Evolutionary conservation across 2,797 vertebrate genomes (phyloP).

Genomic region (Trachurus trachurus): DNA sequence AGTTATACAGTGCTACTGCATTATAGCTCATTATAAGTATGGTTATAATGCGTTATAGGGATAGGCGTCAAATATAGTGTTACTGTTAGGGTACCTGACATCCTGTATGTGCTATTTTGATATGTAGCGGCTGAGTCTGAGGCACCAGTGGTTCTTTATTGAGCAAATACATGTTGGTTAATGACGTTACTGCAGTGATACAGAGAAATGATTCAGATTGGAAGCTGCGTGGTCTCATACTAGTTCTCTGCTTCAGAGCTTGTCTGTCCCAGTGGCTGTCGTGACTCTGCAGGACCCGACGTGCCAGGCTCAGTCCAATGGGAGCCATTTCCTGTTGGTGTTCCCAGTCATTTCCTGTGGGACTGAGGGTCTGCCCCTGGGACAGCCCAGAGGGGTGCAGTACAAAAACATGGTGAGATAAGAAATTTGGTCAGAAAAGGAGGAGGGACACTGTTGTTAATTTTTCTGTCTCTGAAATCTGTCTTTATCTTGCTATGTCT

Average conservation of each 20-base stretch:
- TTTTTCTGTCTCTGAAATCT: neutral
- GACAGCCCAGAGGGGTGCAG: slow-evolving; percentile 68
- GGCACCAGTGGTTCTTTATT: neutral
- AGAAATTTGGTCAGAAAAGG: neutral
- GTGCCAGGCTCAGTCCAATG: slow-evolving; percentile 82
- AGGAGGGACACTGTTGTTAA: neutral
- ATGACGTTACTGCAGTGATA: neutral
- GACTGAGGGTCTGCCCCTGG: slow-evolving; percentile 76
- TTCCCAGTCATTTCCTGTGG: slow-evolving; percentile 86
- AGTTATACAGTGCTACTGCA: too few relatives aligned
- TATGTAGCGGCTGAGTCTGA: neutral
- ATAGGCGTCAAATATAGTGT: too few relatives aligned
- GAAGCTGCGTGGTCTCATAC: neutral
- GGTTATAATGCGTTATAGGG: too few relatives aligned
- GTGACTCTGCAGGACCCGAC: slow-evolving; percentile 81
- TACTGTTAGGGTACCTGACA: neutral
- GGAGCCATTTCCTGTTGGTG: slow-evolving; percentile 86
- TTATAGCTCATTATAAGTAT: too few relatives aligned
- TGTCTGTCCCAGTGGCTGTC: slow-evolving; percentile 61
- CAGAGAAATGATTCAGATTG: neutral
- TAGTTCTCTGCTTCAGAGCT: slow-evolving; percentile 61
- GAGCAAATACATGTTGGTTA: neutral
- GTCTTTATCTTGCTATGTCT: neutral
- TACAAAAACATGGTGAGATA: slow-evolving; percentile 85
- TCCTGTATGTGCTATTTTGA: neutral